A percentile compares a stretch with the other conserved stretches of the same genome.
Conservation (phyloP, 2,113 vertebrate species). For the Sarotherodon lohbergeri region DNA sequence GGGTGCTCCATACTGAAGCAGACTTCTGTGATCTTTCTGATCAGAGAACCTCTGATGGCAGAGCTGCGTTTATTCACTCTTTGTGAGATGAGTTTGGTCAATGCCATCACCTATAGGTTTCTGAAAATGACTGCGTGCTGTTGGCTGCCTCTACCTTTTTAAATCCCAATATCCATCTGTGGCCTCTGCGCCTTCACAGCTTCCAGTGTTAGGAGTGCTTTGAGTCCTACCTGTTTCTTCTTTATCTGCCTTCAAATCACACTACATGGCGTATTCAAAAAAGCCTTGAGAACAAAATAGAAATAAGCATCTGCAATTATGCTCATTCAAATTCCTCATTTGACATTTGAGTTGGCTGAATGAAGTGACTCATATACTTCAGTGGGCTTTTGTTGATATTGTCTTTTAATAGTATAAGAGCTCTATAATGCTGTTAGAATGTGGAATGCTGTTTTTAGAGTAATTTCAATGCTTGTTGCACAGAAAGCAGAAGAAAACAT, state of each 20-base stretch:
- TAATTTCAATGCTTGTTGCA: background rate
- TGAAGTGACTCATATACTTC: background rate
- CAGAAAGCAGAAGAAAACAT: background rate
- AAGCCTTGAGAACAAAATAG: background rate
- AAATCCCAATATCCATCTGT: background rate
- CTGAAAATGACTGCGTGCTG: background rate
- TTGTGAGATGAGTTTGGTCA: background rate
- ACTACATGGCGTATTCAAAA: background rate
- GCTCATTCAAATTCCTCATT: background rate
- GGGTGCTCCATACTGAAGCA: background rate
- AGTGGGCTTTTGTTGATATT: background rate
- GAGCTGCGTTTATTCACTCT: background rate
- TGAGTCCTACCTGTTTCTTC: background rate
- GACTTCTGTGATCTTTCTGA: background rate
- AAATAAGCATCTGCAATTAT: background rate
- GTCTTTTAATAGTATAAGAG: background rate
- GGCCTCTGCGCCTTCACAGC: background rate
- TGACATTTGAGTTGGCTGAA: background rate
- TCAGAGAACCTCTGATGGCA: background rate
- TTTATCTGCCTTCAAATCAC: background rate
- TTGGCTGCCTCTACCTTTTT: background rate
- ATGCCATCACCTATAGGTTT: background rate
- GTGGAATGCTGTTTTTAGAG: background rate
- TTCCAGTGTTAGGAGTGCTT: background rate
- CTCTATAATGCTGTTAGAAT: background rate